phyloP scores from a whole-genome alignment of 2,888 invertebrate species.

The Cheiracanthium punctorium region DNA sequence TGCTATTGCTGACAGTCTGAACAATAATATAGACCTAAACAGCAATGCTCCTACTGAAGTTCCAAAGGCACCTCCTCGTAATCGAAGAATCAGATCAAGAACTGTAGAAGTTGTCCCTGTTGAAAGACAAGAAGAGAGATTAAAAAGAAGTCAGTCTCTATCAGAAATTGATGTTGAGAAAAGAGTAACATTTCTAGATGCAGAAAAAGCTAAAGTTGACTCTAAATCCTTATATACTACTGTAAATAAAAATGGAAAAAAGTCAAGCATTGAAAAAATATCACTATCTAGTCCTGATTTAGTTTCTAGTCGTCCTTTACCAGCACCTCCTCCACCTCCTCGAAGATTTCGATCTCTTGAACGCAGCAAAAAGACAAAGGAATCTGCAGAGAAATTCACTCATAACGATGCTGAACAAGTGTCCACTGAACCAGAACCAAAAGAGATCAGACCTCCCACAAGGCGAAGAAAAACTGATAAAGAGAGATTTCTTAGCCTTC shows the following conservation, averaged over 20 bases:
- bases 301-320: conserved; percentile 59
- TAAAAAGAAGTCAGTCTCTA: conserved; percentile 69
- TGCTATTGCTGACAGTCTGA: neutral
- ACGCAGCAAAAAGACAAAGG: conserved; percentile 34
- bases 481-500: conserved; percentile 50
- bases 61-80: conserved; percentile 58
- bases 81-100: conserved; percentile 57
- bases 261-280: neutral
- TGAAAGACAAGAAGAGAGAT: conserved; percentile 34
- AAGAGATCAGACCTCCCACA: conserved; percentile 37
- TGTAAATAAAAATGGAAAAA: conserved; percentile 59
- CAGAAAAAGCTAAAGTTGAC: neutral
- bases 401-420: neutral
- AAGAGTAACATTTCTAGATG: conserved; percentile 58
- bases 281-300: conserved; percentile 30
- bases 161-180: conserved; percentile 68
- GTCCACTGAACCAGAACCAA: neutral
- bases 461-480: conserved; percentile 40
- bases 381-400: neutral
- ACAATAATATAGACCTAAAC: neutral
- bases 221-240: conserved; percentile 60
- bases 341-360: conserved; percentile 52
- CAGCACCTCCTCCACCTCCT: conserved; percentile 68
- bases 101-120: conserved; percentile 61
- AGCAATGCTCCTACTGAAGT: neutral